phyloP scores from a whole-genome alignment of 2,113 vertebrate species.

The Odontophorus gujanensis region DNA sequence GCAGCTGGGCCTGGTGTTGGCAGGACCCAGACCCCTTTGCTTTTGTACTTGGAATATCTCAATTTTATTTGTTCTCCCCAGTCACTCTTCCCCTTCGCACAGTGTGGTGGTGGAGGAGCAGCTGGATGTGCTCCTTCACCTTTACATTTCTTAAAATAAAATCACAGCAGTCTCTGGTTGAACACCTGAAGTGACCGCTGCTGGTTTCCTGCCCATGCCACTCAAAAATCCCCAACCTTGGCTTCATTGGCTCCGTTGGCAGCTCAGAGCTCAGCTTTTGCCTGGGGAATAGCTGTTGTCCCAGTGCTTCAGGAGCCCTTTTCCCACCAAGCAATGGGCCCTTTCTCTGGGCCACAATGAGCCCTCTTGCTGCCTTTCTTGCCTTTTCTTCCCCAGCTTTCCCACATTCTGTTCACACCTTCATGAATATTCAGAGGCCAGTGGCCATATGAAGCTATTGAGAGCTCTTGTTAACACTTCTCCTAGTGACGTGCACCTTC shows the following conservation, averaged over 20 bases:
- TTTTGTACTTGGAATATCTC: not conserved
- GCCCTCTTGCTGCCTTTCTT: slow-evolving; percentile 25
- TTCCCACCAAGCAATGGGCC: slow-evolving; percentile 43
- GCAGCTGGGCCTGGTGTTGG: not conserved
- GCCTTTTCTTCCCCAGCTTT: slow-evolving; percentile 63
- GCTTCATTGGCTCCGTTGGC: not conserved
- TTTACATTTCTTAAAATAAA: not conserved
- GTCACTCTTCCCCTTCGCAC: accelerated
- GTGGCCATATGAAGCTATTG: slow-evolving; percentile 65
- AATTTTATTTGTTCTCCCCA: too few species aligned
- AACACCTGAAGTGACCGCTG: not conserved
- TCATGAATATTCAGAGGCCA: slow-evolving; percentile 76
- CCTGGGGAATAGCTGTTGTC: slow-evolving; percentile 39
- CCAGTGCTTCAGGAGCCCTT: slow-evolving; percentile 29
- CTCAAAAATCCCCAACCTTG: not conserved
- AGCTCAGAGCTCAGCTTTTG: slow-evolving; percentile 39
- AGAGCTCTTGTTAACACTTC: slow-evolving; percentile 72
- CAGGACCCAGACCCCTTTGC: not conserved
- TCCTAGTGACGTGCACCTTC: slow-evolving; percentile 71
- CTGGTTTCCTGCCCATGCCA: not conserved
- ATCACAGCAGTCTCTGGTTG: not conserved
- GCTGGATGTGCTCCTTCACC: not conserved
- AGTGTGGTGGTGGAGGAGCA: not conserved
- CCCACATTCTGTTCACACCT: slow-evolving; percentile 73
- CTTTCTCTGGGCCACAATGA: slow-evolving; percentile 55